Conservation (phyloP, 2,888 invertebrate species). For the Drosophila nigricruria region DNA sequence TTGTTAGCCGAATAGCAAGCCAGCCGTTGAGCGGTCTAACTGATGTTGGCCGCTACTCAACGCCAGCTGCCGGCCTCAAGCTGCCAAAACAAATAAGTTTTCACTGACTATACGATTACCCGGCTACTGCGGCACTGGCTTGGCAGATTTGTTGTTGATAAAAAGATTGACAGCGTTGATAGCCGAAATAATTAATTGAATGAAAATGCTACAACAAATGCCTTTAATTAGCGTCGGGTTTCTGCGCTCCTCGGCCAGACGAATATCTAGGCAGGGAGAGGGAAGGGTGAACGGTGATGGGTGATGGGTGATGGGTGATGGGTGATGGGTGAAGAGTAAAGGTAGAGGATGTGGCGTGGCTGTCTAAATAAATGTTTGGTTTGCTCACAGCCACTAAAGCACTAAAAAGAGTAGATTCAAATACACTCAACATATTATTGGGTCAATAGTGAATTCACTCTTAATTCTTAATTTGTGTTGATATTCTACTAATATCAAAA, state of each 20-base stretch:
- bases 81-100: constrained; percentile 67
- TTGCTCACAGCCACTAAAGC: constrained; percentile 9
- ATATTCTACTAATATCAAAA: not conserved
- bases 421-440: not conserved
- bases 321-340: not conserved
- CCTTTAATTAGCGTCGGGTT: constrained; percentile 81
- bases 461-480: not conserved
- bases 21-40: constrained; percentile 16
- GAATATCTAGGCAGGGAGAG: not conserved
- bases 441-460: not conserved
- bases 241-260: constrained; percentile 42
- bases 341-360: constrained; percentile 19
- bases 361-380: constrained; percentile 28
- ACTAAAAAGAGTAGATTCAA: not conserved
- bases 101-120: constrained; percentile 29
- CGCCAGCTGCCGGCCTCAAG: constrained; percentile 50
- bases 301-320: not conserved
- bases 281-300: not conserved
- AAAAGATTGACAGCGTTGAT: constrained; percentile 82
- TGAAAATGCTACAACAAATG: constrained; percentile 78
- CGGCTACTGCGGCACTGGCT: constrained; percentile 26
- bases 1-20: constrained; percentile 35
- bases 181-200: constrained; percentile 83
- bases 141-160: constrained; percentile 74
- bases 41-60: constrained; percentile 34